A percentile compares a stretch with the other conserved stretches of the same genome.
phyloP scores from a whole-genome alignment of 1,140 invertebrate genomes.

The Drosophila saltans region DNA sequence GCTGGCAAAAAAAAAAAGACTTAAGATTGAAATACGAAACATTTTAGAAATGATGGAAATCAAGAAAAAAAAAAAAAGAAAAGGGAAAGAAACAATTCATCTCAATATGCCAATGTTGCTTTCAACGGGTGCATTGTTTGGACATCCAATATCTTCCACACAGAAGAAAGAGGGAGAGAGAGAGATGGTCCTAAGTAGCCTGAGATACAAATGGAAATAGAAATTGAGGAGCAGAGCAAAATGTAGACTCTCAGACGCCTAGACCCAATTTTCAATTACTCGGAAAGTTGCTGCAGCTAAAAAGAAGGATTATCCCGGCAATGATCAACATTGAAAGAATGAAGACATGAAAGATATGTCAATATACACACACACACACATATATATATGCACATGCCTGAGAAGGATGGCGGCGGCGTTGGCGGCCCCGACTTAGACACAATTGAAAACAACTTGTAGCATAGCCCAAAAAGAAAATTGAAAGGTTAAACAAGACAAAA shows the following conservation, averaged over 20 bases:
- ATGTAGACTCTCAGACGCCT: slow-evolving; percentile 57
- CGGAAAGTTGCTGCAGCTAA: slow-evolving; percentile 44
- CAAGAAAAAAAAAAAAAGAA: slow-evolving; percentile 7
- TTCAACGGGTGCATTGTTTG: slow-evolving; percentile 76
- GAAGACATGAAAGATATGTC: slow-evolving; percentile 78
- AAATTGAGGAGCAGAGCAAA: slow-evolving; percentile 8
- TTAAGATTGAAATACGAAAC: background rate
- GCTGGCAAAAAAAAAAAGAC: background rate
- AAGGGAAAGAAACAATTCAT: slow-evolving; percentile 64
- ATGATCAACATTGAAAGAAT: slow-evolving; percentile 75
- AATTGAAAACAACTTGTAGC: slow-evolving; percentile 55
- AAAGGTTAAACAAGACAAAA: slow-evolving; percentile 74
- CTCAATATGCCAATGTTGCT: slow-evolving; percentile 80
- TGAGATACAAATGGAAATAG: slow-evolving; percentile 30
- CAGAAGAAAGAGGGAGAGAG: background rate
- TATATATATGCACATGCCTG: background rate
- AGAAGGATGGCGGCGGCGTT: slow-evolving; percentile 7
- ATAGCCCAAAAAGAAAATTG: slow-evolving; percentile 57
- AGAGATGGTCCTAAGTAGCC: slow-evolving; percentile 47
- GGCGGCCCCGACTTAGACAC: slow-evolving; percentile 23
- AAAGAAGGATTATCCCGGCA: slow-evolving; percentile 77
- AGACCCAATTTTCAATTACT: slow-evolving; percentile 45
- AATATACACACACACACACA: slow-evolving; percentile 56
- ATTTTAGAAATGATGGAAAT: slow-evolving; percentile 33
- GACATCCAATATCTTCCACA: slow-evolving; percentile 54